Conservation (phyloP, 1,140 invertebrate genomes). For the Zaprionus tsacasi region DNA sequence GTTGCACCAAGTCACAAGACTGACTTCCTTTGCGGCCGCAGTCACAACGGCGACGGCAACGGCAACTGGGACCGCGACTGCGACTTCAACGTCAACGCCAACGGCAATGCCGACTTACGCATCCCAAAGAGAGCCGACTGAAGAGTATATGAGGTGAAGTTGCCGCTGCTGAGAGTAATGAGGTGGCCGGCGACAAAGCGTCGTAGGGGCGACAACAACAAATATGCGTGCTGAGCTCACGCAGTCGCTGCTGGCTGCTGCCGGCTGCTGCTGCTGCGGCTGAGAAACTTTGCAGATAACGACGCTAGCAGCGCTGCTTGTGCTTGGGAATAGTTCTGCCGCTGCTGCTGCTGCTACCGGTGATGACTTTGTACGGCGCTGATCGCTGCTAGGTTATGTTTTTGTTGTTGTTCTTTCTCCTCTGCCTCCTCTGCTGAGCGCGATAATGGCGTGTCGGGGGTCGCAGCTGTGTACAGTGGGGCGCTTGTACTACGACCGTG, state of each 20-base stretch:
- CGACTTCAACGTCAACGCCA: slow-evolving; percentile 4
- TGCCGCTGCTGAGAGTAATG: slow-evolving; percentile 22
- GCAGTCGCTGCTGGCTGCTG: slow-evolving; percentile 1
- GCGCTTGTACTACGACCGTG: slow-evolving; percentile 20
- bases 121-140: slow-evolving; percentile 33
- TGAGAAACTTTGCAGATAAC: slow-evolving; percentile 8
- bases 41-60: background rate
- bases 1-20: slow-evolving; percentile 72
- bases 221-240: background rate
- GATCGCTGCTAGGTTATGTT: slow-evolving; percentile 9
- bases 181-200: slow-evolving; percentile 3
- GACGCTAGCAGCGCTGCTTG: slow-evolving; percentile 28
- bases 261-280: slow-evolving; percentile 9
- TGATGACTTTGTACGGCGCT: slow-evolving; percentile 16
- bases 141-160: slow-evolving; percentile 21
- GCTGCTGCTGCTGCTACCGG: slow-evolving; percentile 33
- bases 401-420: slow-evolving; percentile 43
- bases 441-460: slow-evolving; percentile 41
- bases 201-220: no score
- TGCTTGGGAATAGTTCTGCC: slow-evolving; percentile 37
- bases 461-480: slow-evolving; percentile 16
- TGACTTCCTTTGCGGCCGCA: slow-evolving; percentile 63
- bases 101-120: slow-evolving; percentile 5
- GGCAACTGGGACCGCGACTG: slow-evolving; percentile 9
- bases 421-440: slow-evolving; percentile 12